Conservation (phyloP, 2,113 vertebrate genomes). For the Sphyrna mokarran region DNA sequence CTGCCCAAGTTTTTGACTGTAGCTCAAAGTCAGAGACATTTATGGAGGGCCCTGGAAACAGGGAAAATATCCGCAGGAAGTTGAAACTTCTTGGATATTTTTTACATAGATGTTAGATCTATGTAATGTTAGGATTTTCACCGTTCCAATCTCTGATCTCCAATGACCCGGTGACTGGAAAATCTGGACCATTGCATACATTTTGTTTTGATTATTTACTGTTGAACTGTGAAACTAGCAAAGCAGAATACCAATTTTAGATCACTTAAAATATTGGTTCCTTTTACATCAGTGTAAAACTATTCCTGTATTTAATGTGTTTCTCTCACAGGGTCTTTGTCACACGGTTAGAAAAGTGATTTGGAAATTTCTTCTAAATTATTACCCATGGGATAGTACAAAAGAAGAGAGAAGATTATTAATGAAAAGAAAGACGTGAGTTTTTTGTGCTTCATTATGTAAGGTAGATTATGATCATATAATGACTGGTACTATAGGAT, state of each 20-base stretch:
- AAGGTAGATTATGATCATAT: neutral
- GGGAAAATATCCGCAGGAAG: too few relatives aligned
- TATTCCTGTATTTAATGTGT: neutral
- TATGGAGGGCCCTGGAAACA: too few relatives aligned
- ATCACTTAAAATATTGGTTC: neutral
- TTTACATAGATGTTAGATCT: too few relatives aligned
- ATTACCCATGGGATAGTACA: conserved; percentile 85
- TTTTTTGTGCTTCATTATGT: conserved; percentile 24
- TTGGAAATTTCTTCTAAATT: conserved; percentile 89
- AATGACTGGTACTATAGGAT: too few relatives aligned
- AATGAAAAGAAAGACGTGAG: conserved; percentile 80
- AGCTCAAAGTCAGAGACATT: too few relatives aligned
- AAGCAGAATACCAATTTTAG: neutral
- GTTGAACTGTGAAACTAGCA: neutral
- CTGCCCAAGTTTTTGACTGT: too few relatives aligned
- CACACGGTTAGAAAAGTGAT: conserved; percentile 79
- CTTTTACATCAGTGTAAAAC: neutral
- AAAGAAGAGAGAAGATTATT: conserved; percentile 75
- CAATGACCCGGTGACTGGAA: too few relatives aligned
- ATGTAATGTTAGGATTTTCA: too few relatives aligned
- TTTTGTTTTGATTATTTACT: neutral
- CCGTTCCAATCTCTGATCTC: too few relatives aligned
- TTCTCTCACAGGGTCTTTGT: conserved; percentile 71
- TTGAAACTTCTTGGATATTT: too few relatives aligned
- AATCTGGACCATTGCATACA: neutral